These are phyloP conservation scores for Drosophila testacea DNA, from an alignment of 2,888 invertebrate genomes.

Conservation along the genomic window DNA sequence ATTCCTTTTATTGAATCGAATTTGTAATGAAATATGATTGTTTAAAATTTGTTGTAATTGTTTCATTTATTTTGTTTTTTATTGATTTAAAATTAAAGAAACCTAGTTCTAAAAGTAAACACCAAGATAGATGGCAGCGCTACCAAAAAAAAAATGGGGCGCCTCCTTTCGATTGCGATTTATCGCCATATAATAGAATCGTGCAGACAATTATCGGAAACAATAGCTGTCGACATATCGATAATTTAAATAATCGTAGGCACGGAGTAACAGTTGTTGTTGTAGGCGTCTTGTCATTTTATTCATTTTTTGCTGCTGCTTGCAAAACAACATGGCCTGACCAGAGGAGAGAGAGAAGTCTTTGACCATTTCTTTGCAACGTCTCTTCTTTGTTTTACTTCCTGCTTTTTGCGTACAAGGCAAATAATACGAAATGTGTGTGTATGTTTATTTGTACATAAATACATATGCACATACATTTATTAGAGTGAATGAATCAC, in stretches of 20 bases:
- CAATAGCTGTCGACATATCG: no score
- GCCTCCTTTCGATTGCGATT: no score
- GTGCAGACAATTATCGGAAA: no score
- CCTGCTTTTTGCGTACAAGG: slow-evolving; percentile 41
- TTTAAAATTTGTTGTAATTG: no score
- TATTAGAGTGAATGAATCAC: slow-evolving; percentile 29
- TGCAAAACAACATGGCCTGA: slow-evolving; percentile 49
- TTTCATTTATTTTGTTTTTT: no score
- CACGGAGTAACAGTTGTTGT: slow-evolving; percentile 64
- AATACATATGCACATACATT: background rate
- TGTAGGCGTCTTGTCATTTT: slow-evolving; percentile 35
- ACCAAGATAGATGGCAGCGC: no score
- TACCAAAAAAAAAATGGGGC: no score
- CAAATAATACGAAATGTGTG: slow-evolving; percentile 8
- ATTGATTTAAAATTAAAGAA: no score
- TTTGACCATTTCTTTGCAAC: slow-evolving; percentile 41
- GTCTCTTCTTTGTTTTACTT: slow-evolving; percentile 51
- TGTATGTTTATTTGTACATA: slow-evolving; percentile 3
- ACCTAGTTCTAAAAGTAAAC: no score
- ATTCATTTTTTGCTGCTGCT: slow-evolving; percentile 22
- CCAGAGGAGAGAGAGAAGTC: slow-evolving; percentile 21
- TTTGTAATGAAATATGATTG: no score
- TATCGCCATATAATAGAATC: no score
- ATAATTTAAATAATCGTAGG: slow-evolving; percentile 3
- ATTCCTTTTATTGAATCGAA: no score